phyloP scores from a whole-genome alignment of 2,797 vertebrate species.

The Ptychobarbus kaznakovi region DNA sequence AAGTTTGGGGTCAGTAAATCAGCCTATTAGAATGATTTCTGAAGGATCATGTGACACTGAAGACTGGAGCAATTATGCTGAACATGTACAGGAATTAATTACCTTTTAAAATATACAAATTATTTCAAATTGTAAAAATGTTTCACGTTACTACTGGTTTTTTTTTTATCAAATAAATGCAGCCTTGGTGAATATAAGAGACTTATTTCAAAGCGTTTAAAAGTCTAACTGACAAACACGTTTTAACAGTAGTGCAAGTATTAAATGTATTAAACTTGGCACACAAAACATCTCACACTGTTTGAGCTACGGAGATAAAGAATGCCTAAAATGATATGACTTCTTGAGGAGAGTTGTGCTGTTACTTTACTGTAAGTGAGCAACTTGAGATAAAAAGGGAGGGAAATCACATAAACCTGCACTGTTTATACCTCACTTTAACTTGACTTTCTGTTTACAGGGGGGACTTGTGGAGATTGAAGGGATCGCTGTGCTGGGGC shows the following conservation, averaged over 20 bases:
- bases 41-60: neutral
- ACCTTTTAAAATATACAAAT: neutral
- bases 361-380: neutral
- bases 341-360: neutral
- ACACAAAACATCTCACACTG: neutral
- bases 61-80: neutral
- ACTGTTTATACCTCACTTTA: slow-evolving; percentile 1
- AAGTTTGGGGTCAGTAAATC: neutral
- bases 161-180: neutral
- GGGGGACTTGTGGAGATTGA: slow-evolving; percentile 91
- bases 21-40: neutral
- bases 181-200: neutral
- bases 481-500: slow-evolving; percentile 86
- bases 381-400: neutral
- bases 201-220: neutral
- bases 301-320: neutral
- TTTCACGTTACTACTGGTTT: neutral
- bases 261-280: neutral
- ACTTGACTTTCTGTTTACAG: slow-evolving; percentile 68
- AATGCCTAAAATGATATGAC: neutral
- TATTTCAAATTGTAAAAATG: neutral
- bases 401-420: neutral
- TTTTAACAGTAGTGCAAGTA: neutral
- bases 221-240: neutral
- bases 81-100: neutral